Evolutionary conservation across 1,140 invertebrate genomes (phyloP).

Genomic region (Drosophila grimshawi): DNA sequence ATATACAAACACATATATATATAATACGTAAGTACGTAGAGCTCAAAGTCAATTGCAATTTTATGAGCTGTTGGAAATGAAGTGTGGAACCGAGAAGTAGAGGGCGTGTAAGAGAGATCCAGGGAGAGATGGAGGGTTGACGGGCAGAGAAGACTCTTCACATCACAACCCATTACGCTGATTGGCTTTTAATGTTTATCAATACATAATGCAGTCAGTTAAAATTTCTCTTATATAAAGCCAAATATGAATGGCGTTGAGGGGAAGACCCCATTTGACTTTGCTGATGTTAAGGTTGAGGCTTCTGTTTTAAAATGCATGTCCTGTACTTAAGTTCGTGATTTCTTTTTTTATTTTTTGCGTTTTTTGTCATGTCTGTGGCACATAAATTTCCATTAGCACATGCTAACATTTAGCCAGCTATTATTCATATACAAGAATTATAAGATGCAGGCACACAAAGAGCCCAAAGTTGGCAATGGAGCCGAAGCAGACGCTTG

Average conservation of each 20-base stretch:
- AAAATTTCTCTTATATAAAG: slow-evolving; percentile 20
- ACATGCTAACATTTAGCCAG: slow-evolving; percentile 76
- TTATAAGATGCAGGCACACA: slow-evolving; percentile 69
- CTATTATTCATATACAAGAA: slow-evolving; percentile 76
- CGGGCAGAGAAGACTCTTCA: slow-evolving; percentile 29
- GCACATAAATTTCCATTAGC: slow-evolving; percentile 79
- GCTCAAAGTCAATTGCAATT: slow-evolving; percentile 80
- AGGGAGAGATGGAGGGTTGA: slow-evolving; percentile 6
- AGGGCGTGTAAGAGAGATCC: background rate
- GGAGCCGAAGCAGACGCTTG: slow-evolving; percentile 8
- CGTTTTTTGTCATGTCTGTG: slow-evolving; percentile 51
- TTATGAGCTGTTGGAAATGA: slow-evolving; percentile 81
- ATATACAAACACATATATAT: slow-evolving; percentile 2
- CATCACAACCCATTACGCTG: slow-evolving; percentile 80
- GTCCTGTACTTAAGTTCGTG: slow-evolving; percentile 28
- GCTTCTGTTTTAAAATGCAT: slow-evolving; percentile 66
- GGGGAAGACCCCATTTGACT: slow-evolving; percentile 24
- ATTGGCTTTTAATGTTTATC: slow-evolving; percentile 82
- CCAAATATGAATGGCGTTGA: slow-evolving; percentile 7
- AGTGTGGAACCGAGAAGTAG: slow-evolving; percentile 46
- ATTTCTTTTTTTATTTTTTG: slow-evolving; percentile 1
- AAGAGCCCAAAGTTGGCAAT: slow-evolving; percentile 1
- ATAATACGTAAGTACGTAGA: slow-evolving; percentile 14
- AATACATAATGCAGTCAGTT: slow-evolving; percentile 68
- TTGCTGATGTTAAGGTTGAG: slow-evolving; percentile 32